Base-by-base conservation (phyloP, 1,140 invertebrate species). In the Eubasilissa regina region DNA sequence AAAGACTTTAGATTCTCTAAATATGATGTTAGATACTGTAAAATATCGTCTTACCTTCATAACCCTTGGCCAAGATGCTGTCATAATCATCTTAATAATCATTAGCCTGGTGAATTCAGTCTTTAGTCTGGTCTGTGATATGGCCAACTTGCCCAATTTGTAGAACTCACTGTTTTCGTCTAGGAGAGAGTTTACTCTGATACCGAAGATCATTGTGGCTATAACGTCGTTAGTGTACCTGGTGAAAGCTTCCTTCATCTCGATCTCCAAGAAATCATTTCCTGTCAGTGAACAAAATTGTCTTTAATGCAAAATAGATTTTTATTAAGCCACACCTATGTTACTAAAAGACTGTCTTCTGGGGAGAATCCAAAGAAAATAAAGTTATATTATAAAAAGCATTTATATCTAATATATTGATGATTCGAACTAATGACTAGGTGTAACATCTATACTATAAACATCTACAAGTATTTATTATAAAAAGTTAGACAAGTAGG, bases 191-290 rank as follows among this genome's bases (percentile, higher is more conserved):
- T 91, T 85, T 13, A 87, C 83, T 19, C 87, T 83, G 4, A 91
- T 83, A 8, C 91, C 91, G 81, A 91, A 91, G 0, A 89, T 89
- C 12, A 85, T 85, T 0, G 85, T 86, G 0, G 89, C 89, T 53
- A 91, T 91, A 0, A 90, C 88, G 76, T 91, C 90, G 77, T 89
- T 87, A 4, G 90, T 85, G 58, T 86, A 89, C 64, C 87, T 85
- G 0, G 85, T 87, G 53, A 87, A 87, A 9, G 84, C 84, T 56
- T 91, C 87, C 79, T 87, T 89, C 80, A 89, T 84, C 45, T 91
- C 87, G 17, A 90, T 11, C 3, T 86, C 85, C 9, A 73, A 35
- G 35, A 35, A 73, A 48, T 58, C 55, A 10, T 58, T 58, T 19
- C 3, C 55, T 58, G 25, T 53, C 13, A 53, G 13, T 53, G 51